Conservation (phyloP, 1,140 invertebrate genomes). For the Liolophura sinensis region DNA sequence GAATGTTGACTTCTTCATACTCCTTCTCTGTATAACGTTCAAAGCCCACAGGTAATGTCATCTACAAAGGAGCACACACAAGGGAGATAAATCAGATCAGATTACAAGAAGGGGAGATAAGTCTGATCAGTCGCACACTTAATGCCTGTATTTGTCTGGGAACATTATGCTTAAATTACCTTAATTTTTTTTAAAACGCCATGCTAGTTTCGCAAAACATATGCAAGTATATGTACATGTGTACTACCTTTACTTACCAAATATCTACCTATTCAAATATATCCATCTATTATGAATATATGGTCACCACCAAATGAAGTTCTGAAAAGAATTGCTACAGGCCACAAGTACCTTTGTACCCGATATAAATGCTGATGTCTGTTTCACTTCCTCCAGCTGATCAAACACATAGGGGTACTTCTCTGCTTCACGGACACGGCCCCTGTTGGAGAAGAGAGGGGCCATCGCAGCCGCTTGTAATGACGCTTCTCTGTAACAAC, state of each 20-base stretch:
- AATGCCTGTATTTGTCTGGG: too few relatives aligned
- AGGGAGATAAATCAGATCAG: neutral
- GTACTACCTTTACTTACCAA: too few relatives aligned
- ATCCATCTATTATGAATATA: too few relatives aligned
- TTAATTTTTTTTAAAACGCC: too few relatives aligned
- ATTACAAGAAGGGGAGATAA: neutral
- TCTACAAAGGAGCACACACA: slow-evolving; percentile 41
- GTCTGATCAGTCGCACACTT: neutral
- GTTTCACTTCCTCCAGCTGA: slow-evolving; percentile 70
- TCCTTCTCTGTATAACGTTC: slow-evolving; percentile 68
- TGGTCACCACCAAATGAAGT: too few relatives aligned
- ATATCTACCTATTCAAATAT: too few relatives aligned
- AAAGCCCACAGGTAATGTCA: slow-evolving; percentile 79
- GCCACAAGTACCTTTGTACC: slow-evolving; percentile 67
- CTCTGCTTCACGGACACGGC: slow-evolving; percentile 54
- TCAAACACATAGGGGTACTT: slow-evolving; percentile 85
- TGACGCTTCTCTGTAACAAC: slow-evolving; percentile 59
- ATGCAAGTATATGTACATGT: too few relatives aligned
- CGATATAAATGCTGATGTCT: slow-evolving; percentile 73
- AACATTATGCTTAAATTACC: too few relatives aligned
- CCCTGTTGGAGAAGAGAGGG: slow-evolving; percentile 50
- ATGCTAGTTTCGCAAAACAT: too few relatives aligned
- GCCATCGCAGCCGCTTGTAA: slow-evolving; percentile 55
- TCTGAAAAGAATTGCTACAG: too few relatives aligned
- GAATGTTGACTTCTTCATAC: slow-evolving; percentile 88